Evolutionary conservation across 2,113 vertebrate genomes (phyloP).

Genomic region (Sebastes fasciatus): DNA sequence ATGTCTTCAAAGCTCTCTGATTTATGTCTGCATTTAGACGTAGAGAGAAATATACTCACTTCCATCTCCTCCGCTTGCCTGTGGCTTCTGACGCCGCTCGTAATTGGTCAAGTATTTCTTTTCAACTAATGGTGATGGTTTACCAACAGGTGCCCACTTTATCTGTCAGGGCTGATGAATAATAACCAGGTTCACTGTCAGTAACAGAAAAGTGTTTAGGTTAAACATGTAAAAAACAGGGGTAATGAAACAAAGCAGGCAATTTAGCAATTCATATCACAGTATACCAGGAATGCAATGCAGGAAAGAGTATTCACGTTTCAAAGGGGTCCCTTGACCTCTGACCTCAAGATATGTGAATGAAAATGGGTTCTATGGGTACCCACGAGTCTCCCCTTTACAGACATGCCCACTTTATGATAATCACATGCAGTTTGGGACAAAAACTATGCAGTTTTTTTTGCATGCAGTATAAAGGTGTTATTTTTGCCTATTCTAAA

Average conservation of each 20-base stretch:
- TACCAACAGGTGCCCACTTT: constrained; percentile 48
- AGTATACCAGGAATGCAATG: too few species aligned
- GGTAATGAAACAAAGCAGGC: neutral
- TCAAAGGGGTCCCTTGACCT: too few species aligned
- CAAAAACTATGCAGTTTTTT: too few species aligned
- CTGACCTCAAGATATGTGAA: too few species aligned
- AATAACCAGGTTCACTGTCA: constrained; percentile 25
- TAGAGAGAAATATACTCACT: constrained; percentile 44
- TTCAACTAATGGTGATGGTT: constrained; percentile 31
- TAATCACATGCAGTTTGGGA: too few species aligned
- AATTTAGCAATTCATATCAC: too few species aligned
- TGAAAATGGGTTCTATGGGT: too few species aligned
- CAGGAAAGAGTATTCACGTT: neutral
- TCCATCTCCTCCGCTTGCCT: constrained; percentile 29
- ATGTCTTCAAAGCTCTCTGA: constrained; percentile 74
- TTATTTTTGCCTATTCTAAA: too few species aligned
- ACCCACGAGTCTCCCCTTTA: too few species aligned
- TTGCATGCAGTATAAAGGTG: too few species aligned
- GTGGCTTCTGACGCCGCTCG: constrained; percentile 11
- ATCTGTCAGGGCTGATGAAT: constrained; percentile 36
- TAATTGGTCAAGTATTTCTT: constrained; percentile 31
- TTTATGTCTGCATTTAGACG: constrained; percentile 70
- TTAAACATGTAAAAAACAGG: neutral
- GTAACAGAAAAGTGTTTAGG: neutral
- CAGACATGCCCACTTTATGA: too few species aligned